phyloP scores from a whole-genome alignment of 2,888 invertebrate genomes.

The Dorcus hopei region DNA sequence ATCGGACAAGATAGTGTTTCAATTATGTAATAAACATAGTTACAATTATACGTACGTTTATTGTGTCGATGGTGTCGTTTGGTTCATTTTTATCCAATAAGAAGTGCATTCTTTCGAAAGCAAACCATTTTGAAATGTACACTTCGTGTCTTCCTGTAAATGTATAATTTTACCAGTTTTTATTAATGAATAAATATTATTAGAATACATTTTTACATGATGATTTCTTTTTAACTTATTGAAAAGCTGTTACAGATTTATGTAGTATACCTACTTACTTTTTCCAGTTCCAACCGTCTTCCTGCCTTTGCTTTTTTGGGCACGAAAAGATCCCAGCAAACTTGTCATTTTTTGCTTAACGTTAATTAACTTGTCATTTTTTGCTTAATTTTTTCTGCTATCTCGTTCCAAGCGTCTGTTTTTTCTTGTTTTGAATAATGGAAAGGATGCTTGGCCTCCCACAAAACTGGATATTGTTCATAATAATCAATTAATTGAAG shows the following conservation, averaged over 20 bases:
- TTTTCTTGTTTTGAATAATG: slow-evolving; percentile 11
- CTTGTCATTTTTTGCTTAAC: slow-evolving; percentile 19
- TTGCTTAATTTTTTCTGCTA: slow-evolving; percentile 9
- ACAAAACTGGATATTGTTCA: too few species aligned
- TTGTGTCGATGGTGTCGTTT: too few species aligned
- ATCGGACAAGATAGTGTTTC: too few species aligned
- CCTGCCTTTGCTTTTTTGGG: slow-evolving; percentile 22
- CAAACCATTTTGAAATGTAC: slow-evolving; percentile 20
- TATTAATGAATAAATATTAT: neutral
- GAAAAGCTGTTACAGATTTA: too few species aligned
- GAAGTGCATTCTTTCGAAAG: slow-evolving; percentile 10
- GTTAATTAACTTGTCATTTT: slow-evolving; percentile 1
- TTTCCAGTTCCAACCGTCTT: slow-evolving; percentile 10
- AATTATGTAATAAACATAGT: too few species aligned
- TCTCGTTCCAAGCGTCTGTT: slow-evolving; percentile 16
- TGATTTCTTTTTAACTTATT: neutral
- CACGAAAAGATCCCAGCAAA: slow-evolving; percentile 18
- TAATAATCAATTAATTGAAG: too few species aligned
- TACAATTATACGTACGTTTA: too few species aligned
- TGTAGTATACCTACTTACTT: slow-evolving; percentile 1
- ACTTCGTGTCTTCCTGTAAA: slow-evolving; percentile 16
- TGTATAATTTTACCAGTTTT: neutral
- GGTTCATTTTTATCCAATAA: slow-evolving; percentile 15
- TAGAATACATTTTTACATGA: too few species aligned
- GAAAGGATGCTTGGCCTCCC: neutral